These are phyloP conservation scores for Diadegma fenestrale DNA, from an alignment of 2,888 invertebrate species.

Conservation along the genomic window DNA sequence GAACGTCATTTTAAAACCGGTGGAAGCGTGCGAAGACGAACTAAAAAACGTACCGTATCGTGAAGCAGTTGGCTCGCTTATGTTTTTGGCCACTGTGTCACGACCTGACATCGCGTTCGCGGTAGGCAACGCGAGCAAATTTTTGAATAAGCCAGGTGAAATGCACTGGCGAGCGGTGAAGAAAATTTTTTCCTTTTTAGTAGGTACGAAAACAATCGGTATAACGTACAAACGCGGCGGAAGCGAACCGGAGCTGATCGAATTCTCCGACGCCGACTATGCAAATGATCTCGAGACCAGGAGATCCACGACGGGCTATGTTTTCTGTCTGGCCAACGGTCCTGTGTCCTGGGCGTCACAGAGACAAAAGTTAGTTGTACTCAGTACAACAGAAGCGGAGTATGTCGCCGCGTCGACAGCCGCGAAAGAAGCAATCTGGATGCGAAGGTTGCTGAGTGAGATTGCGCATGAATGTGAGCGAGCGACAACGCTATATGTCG, in stretches of 20 bases:
- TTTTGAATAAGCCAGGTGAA: neutral
- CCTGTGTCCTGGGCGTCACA: too few species aligned
- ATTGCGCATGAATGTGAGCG: neutral
- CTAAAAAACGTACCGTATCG: too few species aligned
- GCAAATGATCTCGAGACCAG: neutral
- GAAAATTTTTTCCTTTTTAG: neutral
- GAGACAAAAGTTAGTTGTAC: too few species aligned
- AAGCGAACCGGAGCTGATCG: neutral
- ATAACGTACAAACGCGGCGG: neutral
- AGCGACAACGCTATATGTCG: neutral
- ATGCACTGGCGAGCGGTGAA: constrained; percentile 17
- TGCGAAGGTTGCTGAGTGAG: too few species aligned
- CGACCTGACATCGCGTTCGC: constrained; percentile 10
- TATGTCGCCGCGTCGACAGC: too few species aligned
- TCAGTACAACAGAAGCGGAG: too few species aligned
- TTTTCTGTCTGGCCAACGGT: neutral
- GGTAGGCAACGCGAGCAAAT: neutral
- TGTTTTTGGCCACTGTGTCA: neutral
- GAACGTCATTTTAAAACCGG: too few species aligned
- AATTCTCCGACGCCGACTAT: neutral
- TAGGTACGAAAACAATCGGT: neutral
- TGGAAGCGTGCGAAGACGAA: too few species aligned
- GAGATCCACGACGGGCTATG: constrained; percentile 9
- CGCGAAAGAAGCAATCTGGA: too few species aligned
- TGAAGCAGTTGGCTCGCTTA: constrained; percentile 2